These are phyloP conservation scores for Zoanthus sansibaricus DNA, from an alignment of 92 coral and sea anemone genomes.

Conservation along the genomic window DNA sequence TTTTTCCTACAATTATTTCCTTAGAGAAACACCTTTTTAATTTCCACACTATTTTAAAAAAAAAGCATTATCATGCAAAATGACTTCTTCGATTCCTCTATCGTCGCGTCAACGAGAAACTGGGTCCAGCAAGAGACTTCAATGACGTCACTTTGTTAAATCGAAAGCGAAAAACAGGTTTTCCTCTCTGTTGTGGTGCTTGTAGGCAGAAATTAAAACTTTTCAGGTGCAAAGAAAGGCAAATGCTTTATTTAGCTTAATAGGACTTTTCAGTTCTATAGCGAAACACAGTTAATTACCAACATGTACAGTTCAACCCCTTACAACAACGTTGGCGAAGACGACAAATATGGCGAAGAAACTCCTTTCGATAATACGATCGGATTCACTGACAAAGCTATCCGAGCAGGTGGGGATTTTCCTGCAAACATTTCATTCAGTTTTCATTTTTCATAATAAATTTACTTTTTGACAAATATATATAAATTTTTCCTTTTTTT, in stretches of 20 bases:
- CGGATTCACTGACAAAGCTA: slow-evolving; percentile 85
- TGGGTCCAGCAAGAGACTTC: too few species aligned
- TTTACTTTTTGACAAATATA: not conserved
- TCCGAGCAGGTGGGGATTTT: slow-evolving; percentile 86
- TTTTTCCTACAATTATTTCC: too few species aligned
- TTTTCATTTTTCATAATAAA: too few species aligned
- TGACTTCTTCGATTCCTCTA: too few species aligned
- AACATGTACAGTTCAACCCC: slow-evolving; percentile 55
- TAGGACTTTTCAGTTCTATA: not conserved
- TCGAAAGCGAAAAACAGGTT: too few species aligned
- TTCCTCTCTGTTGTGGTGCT: too few species aligned
- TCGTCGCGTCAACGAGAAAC: too few species aligned
- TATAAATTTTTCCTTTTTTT: slow-evolving; percentile 20
- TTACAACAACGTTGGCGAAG: slow-evolving; percentile 56
- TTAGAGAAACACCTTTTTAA: too few species aligned
- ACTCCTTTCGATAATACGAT: slow-evolving; percentile 72
- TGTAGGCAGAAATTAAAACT: not conserved
- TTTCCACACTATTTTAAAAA: too few species aligned
- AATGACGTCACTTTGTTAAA: too few species aligned
- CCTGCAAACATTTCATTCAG: not conserved
- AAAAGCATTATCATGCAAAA: too few species aligned
- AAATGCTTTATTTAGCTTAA: slow-evolving; percentile 2
- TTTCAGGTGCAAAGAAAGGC: slow-evolving; percentile 10
- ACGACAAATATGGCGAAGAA: slow-evolving; percentile 78
- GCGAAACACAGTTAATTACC: not conserved